phyloP scores from a whole-genome alignment of 2,888 invertebrate species.

The Tenthredo distinguenda region DNA sequence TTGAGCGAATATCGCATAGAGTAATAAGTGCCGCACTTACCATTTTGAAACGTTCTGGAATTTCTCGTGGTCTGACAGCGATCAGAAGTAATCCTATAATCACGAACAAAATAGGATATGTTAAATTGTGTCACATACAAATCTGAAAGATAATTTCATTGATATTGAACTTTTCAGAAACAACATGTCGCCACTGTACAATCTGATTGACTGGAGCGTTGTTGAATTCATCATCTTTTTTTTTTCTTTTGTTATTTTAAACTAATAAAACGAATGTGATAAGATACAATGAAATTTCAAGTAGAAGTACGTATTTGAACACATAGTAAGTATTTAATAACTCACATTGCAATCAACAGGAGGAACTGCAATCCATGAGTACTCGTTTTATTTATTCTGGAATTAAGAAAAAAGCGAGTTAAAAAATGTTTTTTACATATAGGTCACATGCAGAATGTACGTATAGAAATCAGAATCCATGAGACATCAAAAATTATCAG shows the following conservation, averaged over 20 bases:
- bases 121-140: background rate
- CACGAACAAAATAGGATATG: background rate
- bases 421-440: background rate
- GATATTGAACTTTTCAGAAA: slow-evolving; percentile 55
- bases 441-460: slow-evolving; percentile 53
- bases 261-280: background rate
- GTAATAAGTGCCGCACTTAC: background rate
- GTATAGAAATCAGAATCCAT: slow-evolving; percentile 66
- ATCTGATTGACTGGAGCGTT: slow-evolving; percentile 71
- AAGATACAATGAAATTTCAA: background rate
- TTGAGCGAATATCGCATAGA: too few species aligned
- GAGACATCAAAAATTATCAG: slow-evolving; percentile 63
- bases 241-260: background rate
- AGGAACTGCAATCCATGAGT: background rate
- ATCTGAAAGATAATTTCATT: background rate
- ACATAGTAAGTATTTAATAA: background rate
- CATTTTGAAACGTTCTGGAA: background rate
- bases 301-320: background rate
- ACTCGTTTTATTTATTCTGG: background rate
- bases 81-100: slow-evolving; percentile 10
- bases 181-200: slow-evolving; percentile 66
- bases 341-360: background rate
- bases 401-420: background rate
- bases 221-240: slow-evolving; percentile 66
- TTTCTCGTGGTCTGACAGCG: background rate